Percentiles rank a stretch among this genome's conserved stretches.
Conservation (phyloP, 2,888 invertebrate genomes). For the Drosophila kambysellisi region DNA sequence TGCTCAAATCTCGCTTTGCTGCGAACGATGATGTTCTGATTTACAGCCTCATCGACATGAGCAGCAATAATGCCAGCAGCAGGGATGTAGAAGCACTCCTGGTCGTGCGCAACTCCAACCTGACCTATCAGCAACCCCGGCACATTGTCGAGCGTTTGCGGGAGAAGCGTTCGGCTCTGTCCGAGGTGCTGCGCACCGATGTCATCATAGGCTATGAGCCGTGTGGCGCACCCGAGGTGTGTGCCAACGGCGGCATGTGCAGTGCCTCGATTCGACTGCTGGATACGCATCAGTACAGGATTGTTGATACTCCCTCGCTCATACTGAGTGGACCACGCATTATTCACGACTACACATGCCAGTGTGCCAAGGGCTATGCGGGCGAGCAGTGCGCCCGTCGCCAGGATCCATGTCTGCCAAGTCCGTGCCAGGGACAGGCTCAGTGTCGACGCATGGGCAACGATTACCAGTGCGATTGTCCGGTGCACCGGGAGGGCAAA, state of each 20-base stretch:
- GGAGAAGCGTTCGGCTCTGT: slow-evolving; percentile 88
- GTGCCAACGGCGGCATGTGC: slow-evolving; percentile 92
- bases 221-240: slow-evolving; percentile 88
- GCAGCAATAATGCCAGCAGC: slow-evolving; percentile 80
- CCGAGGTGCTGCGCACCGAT: slow-evolving; percentile 87
- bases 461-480: slow-evolving; percentile 94
- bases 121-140: slow-evolving; percentile 88
- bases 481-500: slow-evolving; percentile 91
- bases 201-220: slow-evolving; percentile 91
- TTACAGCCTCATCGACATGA: slow-evolving; percentile 88
- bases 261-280: slow-evolving; percentile 90
- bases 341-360: slow-evolving; percentile 91
- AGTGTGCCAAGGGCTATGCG: slow-evolving; percentile 93
- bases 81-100: slow-evolving; percentile 88
- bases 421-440: slow-evolving; percentile 94
- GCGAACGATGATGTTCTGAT: slow-evolving; percentile 88
- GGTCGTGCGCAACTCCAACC: slow-evolving; percentile 87
- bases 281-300: slow-evolving; percentile 86
- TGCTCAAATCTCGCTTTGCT: slow-evolving; percentile 88
- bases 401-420: slow-evolving; percentile 96
- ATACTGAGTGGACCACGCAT: slow-evolving; percentile 94
- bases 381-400: slow-evolving; percentile 93
- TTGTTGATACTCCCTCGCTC: slow-evolving; percentile 92
- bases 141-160: slow-evolving; percentile 88
- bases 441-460: slow-evolving; percentile 93